These are phyloP conservation scores for Prunella strophiata DNA, from an alignment of 2,797 vertebrate genomes.

Conservation along the genomic window DNA sequence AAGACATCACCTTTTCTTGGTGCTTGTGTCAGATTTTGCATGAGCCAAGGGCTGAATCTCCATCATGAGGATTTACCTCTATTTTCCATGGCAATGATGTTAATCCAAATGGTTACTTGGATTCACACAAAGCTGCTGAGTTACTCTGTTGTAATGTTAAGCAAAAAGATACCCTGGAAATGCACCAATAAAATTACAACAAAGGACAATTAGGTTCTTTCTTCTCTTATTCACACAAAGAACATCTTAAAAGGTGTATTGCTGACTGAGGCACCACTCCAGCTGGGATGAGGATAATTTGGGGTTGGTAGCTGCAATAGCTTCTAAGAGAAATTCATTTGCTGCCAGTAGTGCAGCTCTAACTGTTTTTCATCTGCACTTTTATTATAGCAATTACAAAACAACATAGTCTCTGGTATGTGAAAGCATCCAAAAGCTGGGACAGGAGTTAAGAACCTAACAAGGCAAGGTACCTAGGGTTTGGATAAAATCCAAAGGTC, in stretches of 20 bases:
- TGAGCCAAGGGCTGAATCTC: not conserved
- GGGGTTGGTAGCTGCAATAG: slow-evolving; percentile 14
- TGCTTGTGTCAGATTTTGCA: not conserved
- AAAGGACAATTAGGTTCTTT: slow-evolving; percentile 13
- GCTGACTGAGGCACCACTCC: slow-evolving; percentile 17
- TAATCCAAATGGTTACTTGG: not conserved
- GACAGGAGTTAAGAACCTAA: not conserved
- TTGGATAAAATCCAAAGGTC: not conserved
- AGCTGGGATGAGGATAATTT: slow-evolving; percentile 29
- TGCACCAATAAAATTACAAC: not conserved
- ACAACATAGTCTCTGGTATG: not conserved
- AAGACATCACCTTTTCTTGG: not conserved
- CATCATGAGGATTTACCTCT: not conserved
- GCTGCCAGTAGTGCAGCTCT: slow-evolving; percentile 2
- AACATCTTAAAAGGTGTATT: slow-evolving; percentile 47
- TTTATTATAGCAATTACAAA: slow-evolving; percentile 42
- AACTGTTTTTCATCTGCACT: slow-evolving; percentile 33
- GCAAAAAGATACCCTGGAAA: slow-evolving; percentile 20
- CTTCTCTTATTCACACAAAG: slow-evolving; percentile 19
- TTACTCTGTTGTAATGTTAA: not conserved
- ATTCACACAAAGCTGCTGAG: not conserved
- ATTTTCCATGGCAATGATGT: not conserved
- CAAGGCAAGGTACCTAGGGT: not conserved
- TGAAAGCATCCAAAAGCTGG: not conserved
- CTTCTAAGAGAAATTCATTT: slow-evolving; percentile 44